Evolutionary conservation across 2,797 vertebrate species (phyloP), one percentile per base, ranked within the genome.

Genomic region (Xenentodon cancila): DNA sequence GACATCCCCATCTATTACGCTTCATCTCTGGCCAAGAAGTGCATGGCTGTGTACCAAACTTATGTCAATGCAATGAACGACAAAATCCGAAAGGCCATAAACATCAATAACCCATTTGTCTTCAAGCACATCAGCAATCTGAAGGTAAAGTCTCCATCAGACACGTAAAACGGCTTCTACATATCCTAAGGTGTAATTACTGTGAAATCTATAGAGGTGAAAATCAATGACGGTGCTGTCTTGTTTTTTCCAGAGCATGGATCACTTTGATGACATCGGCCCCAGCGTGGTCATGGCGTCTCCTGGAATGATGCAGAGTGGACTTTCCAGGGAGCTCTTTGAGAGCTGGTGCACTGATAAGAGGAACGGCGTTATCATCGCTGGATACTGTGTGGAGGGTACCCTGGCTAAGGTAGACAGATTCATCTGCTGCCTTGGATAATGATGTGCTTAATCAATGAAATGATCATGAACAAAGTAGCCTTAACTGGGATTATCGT

Each of bases 271-370:
- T 64, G 97, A 99, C 87, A 98, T 99, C 8, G 97, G 96, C 0
- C 96, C 97, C 7, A 98, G 97, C 3, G 96, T 98, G 54, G 97
- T 99, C 49, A 98, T 98, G 97, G 96, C 96, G 2, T 98, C 96
- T 48, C 97, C 97, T 0, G 97, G 97, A 62, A 99, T 99, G 96
- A 98, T 99, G 96, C 97, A 99, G 87, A 99, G 97, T 2, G 97
- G 97, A 1, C 91, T 99, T 3, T 98, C 97, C 80, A 92, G 97
- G 56, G 97, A 99, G 88, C 80, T 99, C 55, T 98, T 99, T 74
- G 97, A 99, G 84, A 99, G 97, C 90, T 99, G 97, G 97, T 99
- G 96, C 86, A 98, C 97, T 0, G 97, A 99, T 64, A 99, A 99
- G 85, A 96, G 97, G 77, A 99, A 98, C 0, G 97, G 97, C 0